Base-by-base conservation (phyloP, 1,140 invertebrate genomes). In the Pectinophora gossypiella region DNA sequence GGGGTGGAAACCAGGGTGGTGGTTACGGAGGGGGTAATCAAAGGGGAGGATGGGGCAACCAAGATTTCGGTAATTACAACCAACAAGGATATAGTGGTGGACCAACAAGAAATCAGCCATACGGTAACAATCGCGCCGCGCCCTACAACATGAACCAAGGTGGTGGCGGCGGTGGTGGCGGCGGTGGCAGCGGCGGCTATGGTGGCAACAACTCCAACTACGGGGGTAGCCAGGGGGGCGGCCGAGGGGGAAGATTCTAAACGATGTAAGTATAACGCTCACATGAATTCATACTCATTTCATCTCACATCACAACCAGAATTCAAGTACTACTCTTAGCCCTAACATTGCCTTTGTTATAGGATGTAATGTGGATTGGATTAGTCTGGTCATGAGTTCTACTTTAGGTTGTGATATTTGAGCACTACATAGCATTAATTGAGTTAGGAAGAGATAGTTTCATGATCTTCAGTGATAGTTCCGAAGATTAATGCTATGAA, bases 11-110 rank as follows among this genome's bases (percentile, higher is more conserved):
- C 20, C 64, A 71, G 51, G 72, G 76, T 40, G 79, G 82, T 40
- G 69, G 77, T 23, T 54, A 57, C 9, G 51, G 59, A 12, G 64
- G 64, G 21, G 60, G 56, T 40, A 59, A 60, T 44, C 63, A 69
- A 19, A 72, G 78, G 21, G 69, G 73, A 44, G 68, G 77, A 12
- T 83, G 87, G 32, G 84, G 89, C 9, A 90, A 90, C 59, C 90
- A 91, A 70, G 92, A 92, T 61, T 94, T 94, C 68, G 93, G 93
- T 18, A 93, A 90, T 59, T 92, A 93, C 44, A 93, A 93, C 64
- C 93, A 95, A 64, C 93, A 95, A 68, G 90, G 91, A 36, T 94
- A 94, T 60, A 91, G 93, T 32, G 93, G 93, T 23, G 93, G 93
- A 0, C 92, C 92, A 3, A 91, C 92, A 7, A 88, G 92, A 65